Base-by-base conservation (phyloP, 2,888 invertebrate genomes). In the Diloba caeruleocephala region DNA sequence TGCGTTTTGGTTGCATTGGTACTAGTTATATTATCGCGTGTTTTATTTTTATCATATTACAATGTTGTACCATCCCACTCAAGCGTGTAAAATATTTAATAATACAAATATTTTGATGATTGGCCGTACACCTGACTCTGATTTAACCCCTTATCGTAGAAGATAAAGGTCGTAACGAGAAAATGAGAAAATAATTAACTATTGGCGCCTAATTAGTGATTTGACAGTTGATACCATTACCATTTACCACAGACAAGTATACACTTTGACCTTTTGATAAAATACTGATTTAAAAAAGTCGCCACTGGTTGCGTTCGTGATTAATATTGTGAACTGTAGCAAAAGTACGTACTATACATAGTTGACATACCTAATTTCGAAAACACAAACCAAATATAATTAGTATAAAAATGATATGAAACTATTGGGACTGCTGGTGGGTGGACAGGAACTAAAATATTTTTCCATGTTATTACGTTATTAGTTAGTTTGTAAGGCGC, bases 241-340 rank as follows among this genome's bases (percentile, higher is more conserved):
- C 49, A 49, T 32, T 14, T 32, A 36, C 33, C 48, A 48, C 39
- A 49, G 62, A 54, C 66, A 61, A 32, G 28, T 21, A 9, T 17
- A 39, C 48, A 48, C 17, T 21, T 48, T 70, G 36, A 60, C 66
- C 61, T 48, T 32, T 38, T 34, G 49, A 69, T 63, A 48, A 52
- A 46, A 31, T 34, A 14, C 7, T 9, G 60, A 26, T 28, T 45
- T n/a, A n/a, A n/a, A 38, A 45, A 17, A 44, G 39, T 44, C 33
- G 54, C 39, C 68, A 66, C 43, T 46, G 15, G 14, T 8, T 13
- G 23, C 21, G 34, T 10, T 39, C 67, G 50, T 71, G 71, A 31
- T 52, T 58, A 56, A 3, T 3, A 4, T 21, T 4, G 2, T 39
- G 3, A 10, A 8, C 3, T 19, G 10, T 5, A 17, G 8, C 3